Percentiles rank a stretch among this genome's conserved stretches.
Evolutionary conservation across 2,797 vertebrate species (phyloP).

Genomic region (Pteronotus mesoamericanus): DNA sequence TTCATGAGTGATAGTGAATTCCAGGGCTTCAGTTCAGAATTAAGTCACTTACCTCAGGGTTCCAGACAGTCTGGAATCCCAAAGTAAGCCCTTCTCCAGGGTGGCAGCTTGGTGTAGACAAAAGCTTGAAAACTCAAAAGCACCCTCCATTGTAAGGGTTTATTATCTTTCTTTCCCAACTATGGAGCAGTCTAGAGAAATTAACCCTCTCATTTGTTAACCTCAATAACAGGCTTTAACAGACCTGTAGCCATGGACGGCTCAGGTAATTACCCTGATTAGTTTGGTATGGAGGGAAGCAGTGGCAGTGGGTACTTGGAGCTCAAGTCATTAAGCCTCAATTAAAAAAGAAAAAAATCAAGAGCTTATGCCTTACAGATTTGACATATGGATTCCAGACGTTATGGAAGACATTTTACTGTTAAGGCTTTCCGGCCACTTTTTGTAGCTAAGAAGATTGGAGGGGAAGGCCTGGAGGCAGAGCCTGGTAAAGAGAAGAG

Average conservation of each 20-base stretch:
- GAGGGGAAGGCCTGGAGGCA: background rate
- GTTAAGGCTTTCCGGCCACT: background rate
- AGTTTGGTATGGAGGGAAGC: conserved; percentile 52
- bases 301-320: background rate
- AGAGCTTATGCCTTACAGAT: background rate
- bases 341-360: background rate
- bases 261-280: conserved; percentile 66
- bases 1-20: background rate
- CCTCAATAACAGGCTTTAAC: conserved; percentile 68
- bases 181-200: conserved; percentile 63
- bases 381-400: conserved; percentile 36
- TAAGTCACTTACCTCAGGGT: conserved; percentile 23
- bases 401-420: background rate
- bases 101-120: background rate
- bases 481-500: background rate
- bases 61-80: conserved; percentile 50
- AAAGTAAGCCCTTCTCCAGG: background rate
- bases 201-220: conserved; percentile 74
- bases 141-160: background rate
- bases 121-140: conserved; percentile 36
- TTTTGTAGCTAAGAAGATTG: background rate
- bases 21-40: conserved; percentile 3
- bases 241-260: conserved; percentile 45
- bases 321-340: conserved; percentile 53
- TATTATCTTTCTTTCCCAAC: conserved; percentile 58